Evolutionary conservation across 2,113 vertebrate species (phyloP).

Genomic region (Felis catus): F.catus_Fca126_mat1.0 CM031416.1:101103001-101103500

Average conservation of each 20-base stretch:
- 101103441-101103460: neutral
- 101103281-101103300: neutral
- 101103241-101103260: neutral
- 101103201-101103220: neutral
- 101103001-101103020: neutral
- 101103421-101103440: slow-evolving; percentile 21
- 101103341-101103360: neutral
- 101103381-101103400: neutral
- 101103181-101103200: neutral
- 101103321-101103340: neutral
- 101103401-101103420: neutral
- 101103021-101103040: neutral
- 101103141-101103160: neutral
- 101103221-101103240: neutral
- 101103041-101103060: neutral
- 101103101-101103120: neutral
- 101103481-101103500: neutral
- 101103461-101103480: neutral
- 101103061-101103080: neutral
- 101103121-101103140: neutral
- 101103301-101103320: neutral
- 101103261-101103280: neutral
- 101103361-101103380: neutral
- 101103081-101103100: neutral
- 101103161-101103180: neutral